phyloP scores from a whole-genome alignment of 2,888 invertebrate species.

The Cheilosia scutellata region DNA sequence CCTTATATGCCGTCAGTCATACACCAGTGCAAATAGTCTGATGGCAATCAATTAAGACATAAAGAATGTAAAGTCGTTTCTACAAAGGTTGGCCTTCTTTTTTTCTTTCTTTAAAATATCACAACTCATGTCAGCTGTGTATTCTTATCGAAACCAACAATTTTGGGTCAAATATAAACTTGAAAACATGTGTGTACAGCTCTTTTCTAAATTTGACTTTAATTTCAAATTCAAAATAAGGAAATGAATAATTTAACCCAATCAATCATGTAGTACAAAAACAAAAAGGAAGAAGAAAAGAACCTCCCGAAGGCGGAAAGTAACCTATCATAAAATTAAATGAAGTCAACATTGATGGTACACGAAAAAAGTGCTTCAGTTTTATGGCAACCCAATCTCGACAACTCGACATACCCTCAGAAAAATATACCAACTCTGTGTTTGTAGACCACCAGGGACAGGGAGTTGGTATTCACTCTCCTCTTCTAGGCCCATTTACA shows the following conservation, averaged over 20 bases:
- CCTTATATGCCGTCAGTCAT: not conserved
- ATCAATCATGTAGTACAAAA: slow-evolving; percentile 16
- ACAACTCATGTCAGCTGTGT: too few relatives aligned
- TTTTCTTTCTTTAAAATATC: too few relatives aligned
- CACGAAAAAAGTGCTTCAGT: not conserved
- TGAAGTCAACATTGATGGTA: slow-evolving; percentile 41
- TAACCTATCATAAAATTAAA: slow-evolving; percentile 55
- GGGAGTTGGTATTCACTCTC: slow-evolving; percentile 17
- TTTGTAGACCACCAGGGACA: slow-evolving; percentile 21
- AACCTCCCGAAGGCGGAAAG: slow-evolving; percentile 3
- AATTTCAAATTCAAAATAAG: slow-evolving; percentile 15
- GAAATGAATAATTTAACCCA: slow-evolving; percentile 36
- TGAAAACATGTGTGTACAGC: not conserved
- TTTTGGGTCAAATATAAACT: not conserved
- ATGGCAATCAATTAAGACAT: too few relatives aligned
- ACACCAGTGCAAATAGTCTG: too few relatives aligned
- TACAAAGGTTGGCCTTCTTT: not conserved
- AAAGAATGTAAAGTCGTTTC: not conserved
- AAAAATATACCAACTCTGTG: slow-evolving; percentile 30
- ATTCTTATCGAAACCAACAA: not conserved
- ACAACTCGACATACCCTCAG: not conserved
- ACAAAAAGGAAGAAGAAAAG: not conserved
- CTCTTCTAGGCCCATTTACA: slow-evolving; percentile 45
- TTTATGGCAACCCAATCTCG: not conserved
- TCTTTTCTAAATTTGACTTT: slow-evolving; percentile 21